Evolutionary conservation across 1,140 invertebrate species (phyloP), one percentile per base, ranked within the genome.

Genomic region (Octopus bimaculoides): DNA sequence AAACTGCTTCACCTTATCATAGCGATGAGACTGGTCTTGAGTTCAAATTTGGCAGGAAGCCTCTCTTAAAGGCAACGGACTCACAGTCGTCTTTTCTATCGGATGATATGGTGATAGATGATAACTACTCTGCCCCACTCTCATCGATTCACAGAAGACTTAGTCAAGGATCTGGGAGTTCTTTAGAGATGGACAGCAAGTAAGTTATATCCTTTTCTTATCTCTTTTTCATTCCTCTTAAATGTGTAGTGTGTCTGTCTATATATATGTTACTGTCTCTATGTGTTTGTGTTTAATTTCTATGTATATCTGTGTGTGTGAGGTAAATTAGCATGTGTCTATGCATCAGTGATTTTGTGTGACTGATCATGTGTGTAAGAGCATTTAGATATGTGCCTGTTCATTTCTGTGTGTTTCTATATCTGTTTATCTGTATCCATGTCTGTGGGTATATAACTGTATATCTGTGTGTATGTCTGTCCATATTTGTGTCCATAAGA

Each of bases 141-240:
- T 71, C 66, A 12, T 71, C 66, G 26, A 71, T 71, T 5, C 17
- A 71, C 17, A 71, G 66, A 71, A 71, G 77, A 56, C 74, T 75
- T 1, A 86, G 85, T 79, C 82, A 83, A 17, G 82, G 82, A 2
- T 86, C 85, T 53, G 77, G 85, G 52, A 83, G 83, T 75, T 86
- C 85, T 66, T 79, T 80, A 77, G 85, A 86, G 73, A 81, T 85
- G 81, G 84, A 86, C 71, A 17, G 83, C 26, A 84, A 83, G 85
- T 86, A 83, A 56, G 76, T 73, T 5, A 17, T 2, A n/a, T 9
- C 17, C 1, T 52, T 52, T 1, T 52, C 52, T n/a, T 53, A 5
- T 14, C n/a, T 9, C 10, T 77, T n/a, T 53, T 4, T n/a, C 3
- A n/a, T 12, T 71, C 14, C 6, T 61, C 17, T 61, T 61, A 61